These are phyloP conservation scores for Nephrotoma appendiculata DNA, from an alignment of 2,888 invertebrate genomes.

Conservation along the genomic window DNA sequence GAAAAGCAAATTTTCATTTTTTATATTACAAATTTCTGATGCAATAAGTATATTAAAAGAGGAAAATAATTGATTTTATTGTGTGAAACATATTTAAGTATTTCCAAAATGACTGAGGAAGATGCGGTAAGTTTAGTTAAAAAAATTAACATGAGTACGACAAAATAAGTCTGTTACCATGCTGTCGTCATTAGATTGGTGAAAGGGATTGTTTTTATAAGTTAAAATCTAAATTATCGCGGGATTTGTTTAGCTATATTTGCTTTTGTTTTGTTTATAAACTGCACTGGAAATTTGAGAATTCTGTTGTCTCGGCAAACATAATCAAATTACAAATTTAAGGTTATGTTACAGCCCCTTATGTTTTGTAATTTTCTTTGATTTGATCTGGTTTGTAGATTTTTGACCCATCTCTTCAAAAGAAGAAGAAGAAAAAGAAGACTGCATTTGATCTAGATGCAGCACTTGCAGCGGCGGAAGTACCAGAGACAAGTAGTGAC, in stretches of 20 bases:
- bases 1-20: not conserved
- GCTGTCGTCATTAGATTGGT: not conserved
- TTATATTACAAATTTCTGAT: conserved; percentile 17
- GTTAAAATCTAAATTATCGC: not conserved
- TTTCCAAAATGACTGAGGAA: conserved; percentile 21
- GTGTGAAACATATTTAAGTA: not conserved
- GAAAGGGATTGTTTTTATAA: not conserved
- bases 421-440: conserved; percentile 93
- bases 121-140: conserved; percentile 19
- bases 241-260: too few species aligned
- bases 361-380: not conserved
- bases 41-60: conserved; percentile 16
- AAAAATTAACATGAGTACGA: not conserved
- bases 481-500: conserved; percentile 37
- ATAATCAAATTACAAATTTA: not conserved
- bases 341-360: not conserved
- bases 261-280: too few species aligned
- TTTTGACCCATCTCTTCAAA: conserved; percentile 69
- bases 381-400: conserved; percentile 34
- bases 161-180: not conserved
- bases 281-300: too few species aligned
- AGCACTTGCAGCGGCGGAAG: conserved; percentile 42
- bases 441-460: conserved; percentile 84
- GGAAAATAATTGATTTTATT: not conserved
- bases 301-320: not conserved